Percentiles rank a stretch among this genome's conserved stretches.
These are phyloP conservation scores for Byasa hedistus DNA, from an alignment of 2,888 invertebrate species.

Conservation along the genomic window DNA sequence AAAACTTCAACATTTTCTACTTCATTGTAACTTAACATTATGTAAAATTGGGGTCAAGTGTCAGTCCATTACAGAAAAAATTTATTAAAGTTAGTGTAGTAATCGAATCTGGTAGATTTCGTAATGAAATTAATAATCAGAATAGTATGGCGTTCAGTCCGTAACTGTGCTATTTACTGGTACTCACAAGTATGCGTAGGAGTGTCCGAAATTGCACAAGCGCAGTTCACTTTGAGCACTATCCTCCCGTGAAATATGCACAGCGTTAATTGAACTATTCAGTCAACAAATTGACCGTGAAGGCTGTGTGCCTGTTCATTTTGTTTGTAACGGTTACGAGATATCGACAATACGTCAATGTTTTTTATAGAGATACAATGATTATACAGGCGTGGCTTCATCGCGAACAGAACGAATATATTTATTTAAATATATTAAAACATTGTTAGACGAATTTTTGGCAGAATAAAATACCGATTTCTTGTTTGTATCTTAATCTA, in stretches of 20 bases:
- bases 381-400: neutral
- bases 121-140: slow-evolving; percentile 1
- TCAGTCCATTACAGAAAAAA: neutral
- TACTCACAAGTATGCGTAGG: slow-evolving; percentile 38
- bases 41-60: too few relatives aligned
- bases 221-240: slow-evolving; percentile 41
- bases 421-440: neutral
- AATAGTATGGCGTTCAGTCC: slow-evolving; percentile 37
- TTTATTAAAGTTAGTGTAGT: too few relatives aligned
- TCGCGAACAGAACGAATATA: neutral
- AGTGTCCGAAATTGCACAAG: slow-evolving; percentile 39
- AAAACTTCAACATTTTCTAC: too few relatives aligned
- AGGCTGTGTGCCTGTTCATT: slow-evolving; percentile 52
- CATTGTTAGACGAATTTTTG: too few relatives aligned
- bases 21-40: too few relatives aligned
- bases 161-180: slow-evolving; percentile 42
- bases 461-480: too few relatives aligned
- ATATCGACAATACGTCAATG: slow-evolving; percentile 15
- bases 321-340: slow-evolving; percentile 33
- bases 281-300: slow-evolving; percentile 64
- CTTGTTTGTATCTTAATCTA: too few relatives aligned
- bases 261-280: slow-evolving; percentile 61
- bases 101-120: slow-evolving; percentile 3
- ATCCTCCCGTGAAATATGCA: slow-evolving; percentile 49
- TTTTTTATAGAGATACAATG: neutral